Percentiles rank a stretch among this genome's conserved stretches.
Conservation (phyloP, 2,113 vertebrate species). For the Grus americana region DNA sequence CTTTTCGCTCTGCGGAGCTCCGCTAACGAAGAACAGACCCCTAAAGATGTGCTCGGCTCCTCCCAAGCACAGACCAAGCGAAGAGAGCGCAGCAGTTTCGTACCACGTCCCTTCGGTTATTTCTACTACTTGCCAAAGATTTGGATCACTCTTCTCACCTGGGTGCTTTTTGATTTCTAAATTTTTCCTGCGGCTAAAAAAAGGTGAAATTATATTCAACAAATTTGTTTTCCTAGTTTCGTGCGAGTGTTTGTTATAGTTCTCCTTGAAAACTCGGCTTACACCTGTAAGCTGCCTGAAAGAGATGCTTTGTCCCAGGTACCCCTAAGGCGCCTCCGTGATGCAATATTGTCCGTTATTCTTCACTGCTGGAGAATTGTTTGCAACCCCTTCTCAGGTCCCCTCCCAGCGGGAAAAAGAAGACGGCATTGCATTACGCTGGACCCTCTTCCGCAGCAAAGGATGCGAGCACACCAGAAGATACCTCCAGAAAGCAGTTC, state of each 20-base stretch:
- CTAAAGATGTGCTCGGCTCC: neutral
- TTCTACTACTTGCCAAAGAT: neutral
- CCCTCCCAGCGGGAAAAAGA: constrained; percentile 11
- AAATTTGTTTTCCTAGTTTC: neutral
- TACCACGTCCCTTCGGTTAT: neutral
- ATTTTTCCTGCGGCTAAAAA: neutral
- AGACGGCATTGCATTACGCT: neutral
- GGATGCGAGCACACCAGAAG: neutral
- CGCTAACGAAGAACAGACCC: neutral
- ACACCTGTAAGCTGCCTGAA: neutral
- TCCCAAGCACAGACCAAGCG: neutral
- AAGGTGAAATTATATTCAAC: neutral
- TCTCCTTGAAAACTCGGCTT: neutral
- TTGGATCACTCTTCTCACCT: rapidly evolving
- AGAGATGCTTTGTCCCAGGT: neutral
- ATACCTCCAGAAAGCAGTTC: neutral
- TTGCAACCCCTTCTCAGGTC: constrained; percentile 8
- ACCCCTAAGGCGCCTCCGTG: neutral
- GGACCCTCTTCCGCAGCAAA: neutral
- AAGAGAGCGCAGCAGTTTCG: neutral
- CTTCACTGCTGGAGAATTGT: neutral
- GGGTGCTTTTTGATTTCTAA: neutral
- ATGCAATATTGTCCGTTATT: rapidly evolving
- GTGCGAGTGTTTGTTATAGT: rapidly evolving
- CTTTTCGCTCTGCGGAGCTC: neutral